Base-by-base conservation (phyloP, 1,140 invertebrate genomes). In the Brachionus calyciflorus region DNA sequence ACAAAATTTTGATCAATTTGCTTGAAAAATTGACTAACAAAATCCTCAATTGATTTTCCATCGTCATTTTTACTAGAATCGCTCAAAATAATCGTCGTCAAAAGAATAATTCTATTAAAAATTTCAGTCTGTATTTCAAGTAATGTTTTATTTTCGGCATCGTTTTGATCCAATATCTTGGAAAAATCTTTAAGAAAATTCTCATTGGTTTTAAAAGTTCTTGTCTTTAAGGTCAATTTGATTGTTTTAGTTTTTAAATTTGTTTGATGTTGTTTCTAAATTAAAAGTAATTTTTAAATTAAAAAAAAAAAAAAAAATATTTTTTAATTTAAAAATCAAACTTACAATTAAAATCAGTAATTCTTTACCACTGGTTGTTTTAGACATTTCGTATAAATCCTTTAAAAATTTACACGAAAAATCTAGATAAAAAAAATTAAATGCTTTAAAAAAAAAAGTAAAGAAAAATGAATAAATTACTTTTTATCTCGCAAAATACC, bases 231-330 rank as follows among this genome's bases (percentile, higher is more conserved):
- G 44, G 9, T 41, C 21, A 65, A 28, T 24, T 44, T 19, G 1
- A 12, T 44, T 4, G 1, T 46, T 24, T 65, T 17, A 9, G 6
- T 44, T 65, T 46, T 65, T n/a, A 44, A 17, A 65, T 41, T 65
- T 21, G 60, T 65, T 28, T 41, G 40, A 44, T 65, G 40, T 44
- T 65, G 60, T 26, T 65, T 65, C 60, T 65, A n/a, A n/a, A 65
- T 12, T n/a, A n/a, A n/a, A n/a, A n/a, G n/a, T n/a, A n/a, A n/a
- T n/a, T n/a, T n/a, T n/a, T n/a, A n/a, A n/a, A n/a, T n/a, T n/a
- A n/a, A n/a, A n/a, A n/a, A 44, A 24, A 24, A 44, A 40, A 65
- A 28, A 14, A 41, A 3, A 41, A 5, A 57, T 6, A 9, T 44
- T 46, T 46, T 24, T 24, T 5, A 46, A 28, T 65, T 63, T 33